Evolutionary conservation across 2,113 vertebrate species (phyloP).

Genomic region (Ailuropoda melanoleuca): DNA sequence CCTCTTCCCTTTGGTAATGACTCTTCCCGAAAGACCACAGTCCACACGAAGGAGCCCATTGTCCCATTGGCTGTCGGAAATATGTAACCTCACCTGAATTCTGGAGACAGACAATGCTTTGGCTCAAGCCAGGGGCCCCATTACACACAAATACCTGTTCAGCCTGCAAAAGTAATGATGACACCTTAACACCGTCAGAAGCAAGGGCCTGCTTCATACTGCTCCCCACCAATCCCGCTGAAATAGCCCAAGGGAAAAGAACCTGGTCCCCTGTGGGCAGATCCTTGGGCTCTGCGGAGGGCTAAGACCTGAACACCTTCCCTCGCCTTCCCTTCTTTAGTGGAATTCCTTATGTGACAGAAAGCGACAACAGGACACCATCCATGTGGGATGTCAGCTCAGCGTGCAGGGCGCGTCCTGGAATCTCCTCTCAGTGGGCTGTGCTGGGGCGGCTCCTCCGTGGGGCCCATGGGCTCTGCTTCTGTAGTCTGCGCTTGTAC

Average conservation of each 20-base stretch:
- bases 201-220: too few relatives aligned
- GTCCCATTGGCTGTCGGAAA: not conserved
- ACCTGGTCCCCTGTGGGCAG: not conserved
- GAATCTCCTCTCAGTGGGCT: conserved; percentile 82
- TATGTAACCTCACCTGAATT: not conserved
- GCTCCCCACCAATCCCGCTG: not conserved
- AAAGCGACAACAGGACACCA: conserved; percentile 84
- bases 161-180: not conserved
- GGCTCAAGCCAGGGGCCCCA: not conserved
- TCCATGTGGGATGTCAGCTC: conserved; percentile 86
- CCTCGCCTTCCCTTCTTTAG: conserved; percentile 77
- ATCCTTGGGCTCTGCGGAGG: not conserved
- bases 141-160: not conserved
- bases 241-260: not conserved
- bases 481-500: conserved; percentile 87
- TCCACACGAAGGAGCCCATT: not conserved
- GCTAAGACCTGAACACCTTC: not conserved
- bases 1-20: not conserved
- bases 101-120: not conserved
- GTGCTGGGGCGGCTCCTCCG: conserved; percentile 83
- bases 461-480: conserved; percentile 84
- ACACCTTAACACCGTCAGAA: not conserved
- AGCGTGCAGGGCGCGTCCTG: conserved; percentile 71
- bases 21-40: not conserved
- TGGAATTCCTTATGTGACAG: conserved; percentile 89